Base-by-base conservation (phyloP, 2,797 vertebrate genomes). In the Megalops cyprinoides region DNA sequence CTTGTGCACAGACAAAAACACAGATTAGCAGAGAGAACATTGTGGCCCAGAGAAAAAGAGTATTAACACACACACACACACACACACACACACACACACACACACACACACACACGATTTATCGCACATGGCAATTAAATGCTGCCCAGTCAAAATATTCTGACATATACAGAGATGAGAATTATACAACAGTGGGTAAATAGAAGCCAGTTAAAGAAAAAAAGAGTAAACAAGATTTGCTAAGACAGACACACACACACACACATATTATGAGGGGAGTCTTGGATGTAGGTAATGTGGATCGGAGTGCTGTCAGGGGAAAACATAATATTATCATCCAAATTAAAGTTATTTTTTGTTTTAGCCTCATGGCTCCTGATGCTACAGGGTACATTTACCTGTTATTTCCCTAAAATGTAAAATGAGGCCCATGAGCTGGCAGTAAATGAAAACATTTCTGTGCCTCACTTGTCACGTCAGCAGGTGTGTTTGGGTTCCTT, bases 391-490 rank as follows among this genome's bases (percentile, higher is more conserved):
- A 65, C 34, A 65, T 65, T 14, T 42, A 23, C 65, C 37, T 20
- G 65, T 39, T 1, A 69, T 69, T 69, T 69, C 65, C 65, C 34
- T 42, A 42, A 39, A 69, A 69, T 69, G 65, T 69, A 69, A 69
- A 69, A 42, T 69, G 65, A n/a, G 65, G 14, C 20, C 37, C 18
- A 20, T 39, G 65, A 8, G 20, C 10, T 39, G 65, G 20, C 10
- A 4, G 65, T 20, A 42, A 65, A 65, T 65, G 15, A 65, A 31
- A 60, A 25, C 31, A 25, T 28, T 28, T 31, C 58, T 31, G n/a
- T 10, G 28, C 34, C 62, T 28, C 8, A 5, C 20, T 28, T 8
- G 37, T 42, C 15, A 0, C 69, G 34, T 18, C 15, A 20, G 2
- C 15, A 39, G 65, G 34, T 53, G 51, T 69, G 62, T 37, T 34